Evolutionary conservation across 2,113 vertebrate genomes (phyloP).

Genomic region (Rousettus leschenaultii): DNA sequence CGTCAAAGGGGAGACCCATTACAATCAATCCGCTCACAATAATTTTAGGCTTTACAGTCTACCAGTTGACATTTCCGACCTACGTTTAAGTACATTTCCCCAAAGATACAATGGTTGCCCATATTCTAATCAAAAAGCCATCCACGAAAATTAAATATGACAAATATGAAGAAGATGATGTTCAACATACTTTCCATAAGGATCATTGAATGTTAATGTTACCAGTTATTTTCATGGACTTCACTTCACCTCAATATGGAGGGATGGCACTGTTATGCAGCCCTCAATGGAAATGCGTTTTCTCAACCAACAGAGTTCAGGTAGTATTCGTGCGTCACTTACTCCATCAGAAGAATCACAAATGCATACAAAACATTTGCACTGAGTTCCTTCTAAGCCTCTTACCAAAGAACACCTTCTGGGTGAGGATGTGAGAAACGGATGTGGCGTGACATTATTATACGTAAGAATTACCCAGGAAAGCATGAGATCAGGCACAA

Average conservation of each 20-base stretch:
- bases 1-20: background rate
- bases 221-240: conserved; percentile 45
- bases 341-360: background rate
- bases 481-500: background rate
- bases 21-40: background rate
- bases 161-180: conserved; percentile 62
- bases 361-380: background rate
- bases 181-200: conserved; percentile 54
- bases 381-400: background rate
- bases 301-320: background rate
- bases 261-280: background rate
- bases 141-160: conserved; percentile 65
- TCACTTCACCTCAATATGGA: background rate
- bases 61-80: conserved; percentile 45
- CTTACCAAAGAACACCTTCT: background rate
- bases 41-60: conserved; percentile 22
- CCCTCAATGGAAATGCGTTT: background rate
- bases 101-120: conserved; percentile 45
- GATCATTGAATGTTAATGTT: conserved; percentile 41
- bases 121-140: conserved; percentile 71
- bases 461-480: background rate
- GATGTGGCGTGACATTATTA: background rate
- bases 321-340: background rate
- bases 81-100: conserved; percentile 55
- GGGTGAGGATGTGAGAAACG: background rate